Base-by-base conservation (phyloP, 2,797 vertebrate species). In the Chloroceryle amazona region DNA sequence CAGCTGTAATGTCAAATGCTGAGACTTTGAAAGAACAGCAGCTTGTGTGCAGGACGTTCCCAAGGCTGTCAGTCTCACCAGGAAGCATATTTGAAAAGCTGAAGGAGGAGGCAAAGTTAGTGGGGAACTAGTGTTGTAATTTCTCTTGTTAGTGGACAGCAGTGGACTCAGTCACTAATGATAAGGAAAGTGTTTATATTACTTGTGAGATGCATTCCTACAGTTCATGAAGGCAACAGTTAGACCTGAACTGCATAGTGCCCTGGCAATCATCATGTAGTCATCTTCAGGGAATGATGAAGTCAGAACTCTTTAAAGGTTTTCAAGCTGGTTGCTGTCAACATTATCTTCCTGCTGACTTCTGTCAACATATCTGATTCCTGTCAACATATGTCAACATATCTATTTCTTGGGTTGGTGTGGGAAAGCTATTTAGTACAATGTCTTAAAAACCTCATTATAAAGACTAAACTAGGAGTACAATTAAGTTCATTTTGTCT, bases 21-120 rank as follows among this genome's bases (percentile, higher is more conserved):
- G 15, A 79, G 29, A 18, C 25, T 68, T 51, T 46, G 35, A 54
- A 71, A 86, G 79, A 86, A 7, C 9, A 55, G 25, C 20, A 57
- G 5, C 3, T 23, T 7, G 1, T 14, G 14, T 21, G 6, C 0
- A 2, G 11, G 26, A 17, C 46, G 18, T 35, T 90, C 52, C 29
- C 20, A 52, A 67, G 17, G 26, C 31, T 90, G 54, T 17, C 1
- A 0, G 11, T 70, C 35, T 87, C n/a, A 42, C 15, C 10, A 37
- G 54, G 28, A 73, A 13, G 4, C 7, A 2, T n/a, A 39, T 67
- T 29, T 26, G 9, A 82, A 89, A 89, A 80, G 18, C 10, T 46
- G 31, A 68, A 72, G 31, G 21, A 68, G 8, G 3, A 39, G 5
- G 1, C 4, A 89, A 83, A 92, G 6, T 3, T 6, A 33, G 15